These are phyloP conservation scores for Tympanoctomys barrerae DNA, from an alignment of 2,797 vertebrate genomes.

Conservation along the genomic window DNA sequence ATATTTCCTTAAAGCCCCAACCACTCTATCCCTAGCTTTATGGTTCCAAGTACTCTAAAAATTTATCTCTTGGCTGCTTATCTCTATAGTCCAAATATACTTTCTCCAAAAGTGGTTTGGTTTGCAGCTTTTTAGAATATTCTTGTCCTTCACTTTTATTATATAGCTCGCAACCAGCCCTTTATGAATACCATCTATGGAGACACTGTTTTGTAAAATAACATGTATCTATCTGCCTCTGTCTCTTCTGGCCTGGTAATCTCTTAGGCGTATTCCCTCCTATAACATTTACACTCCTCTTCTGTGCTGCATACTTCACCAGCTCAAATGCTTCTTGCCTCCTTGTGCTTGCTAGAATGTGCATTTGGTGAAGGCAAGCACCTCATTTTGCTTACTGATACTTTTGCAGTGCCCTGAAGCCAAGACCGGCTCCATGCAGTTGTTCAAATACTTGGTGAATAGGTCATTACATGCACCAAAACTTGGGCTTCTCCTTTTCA, in stretches of 20 bases:
- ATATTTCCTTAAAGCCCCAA: accelerated
- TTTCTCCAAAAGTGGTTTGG: not conserved
- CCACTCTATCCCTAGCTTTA: not conserved
- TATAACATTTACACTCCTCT: not conserved
- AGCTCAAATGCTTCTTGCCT: not conserved
- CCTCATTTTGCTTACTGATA: not conserved
- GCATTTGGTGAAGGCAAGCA: not conserved
- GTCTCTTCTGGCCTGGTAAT: not conserved
- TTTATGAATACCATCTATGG: not conserved
- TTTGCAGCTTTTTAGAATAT: not conserved
- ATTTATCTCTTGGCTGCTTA: not conserved
- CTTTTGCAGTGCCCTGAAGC: not conserved
- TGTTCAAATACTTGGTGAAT: not conserved
- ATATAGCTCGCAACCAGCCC: not conserved
- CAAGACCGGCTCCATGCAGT: not conserved
- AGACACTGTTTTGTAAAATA: not conserved
- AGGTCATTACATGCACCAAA: not conserved
- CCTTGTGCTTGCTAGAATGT: not conserved
- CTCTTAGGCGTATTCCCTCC: not conserved
- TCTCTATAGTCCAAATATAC: not conserved
- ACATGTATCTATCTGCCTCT: not conserved
- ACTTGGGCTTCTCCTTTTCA: not conserved
- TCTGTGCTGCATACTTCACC: not conserved
- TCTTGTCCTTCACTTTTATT: not conserved
- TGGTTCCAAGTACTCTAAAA: not conserved